phyloP scores from a whole-genome alignment of 2,113 vertebrate genomes.

The Rhinoderma darwinii region DNA sequence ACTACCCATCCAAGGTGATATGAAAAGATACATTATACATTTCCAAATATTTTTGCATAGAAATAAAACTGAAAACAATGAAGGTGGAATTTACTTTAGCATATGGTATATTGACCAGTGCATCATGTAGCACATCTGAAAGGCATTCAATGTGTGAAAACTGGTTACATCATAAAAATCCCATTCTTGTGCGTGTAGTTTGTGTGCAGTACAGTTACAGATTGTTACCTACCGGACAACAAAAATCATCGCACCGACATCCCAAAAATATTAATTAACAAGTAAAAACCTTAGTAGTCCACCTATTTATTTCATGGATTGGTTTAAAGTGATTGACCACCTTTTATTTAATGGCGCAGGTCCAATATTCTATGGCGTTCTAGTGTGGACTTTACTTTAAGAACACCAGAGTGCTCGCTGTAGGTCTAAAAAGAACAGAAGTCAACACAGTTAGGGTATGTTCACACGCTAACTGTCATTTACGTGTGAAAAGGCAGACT shows the following conservation, averaged over 20 bases:
- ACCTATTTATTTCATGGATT: neutral
- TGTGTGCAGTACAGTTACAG: neutral
- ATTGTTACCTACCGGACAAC: neutral
- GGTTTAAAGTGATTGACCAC: neutral
- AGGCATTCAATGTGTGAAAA: neutral
- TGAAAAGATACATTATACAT: neutral
- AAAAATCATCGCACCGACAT: neutral
- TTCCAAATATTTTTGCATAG: neutral
- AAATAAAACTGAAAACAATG: neutral
- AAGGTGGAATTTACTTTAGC: neutral
- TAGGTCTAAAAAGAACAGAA: neutral
- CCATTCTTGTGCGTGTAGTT: neutral
- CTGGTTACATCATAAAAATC: neutral
- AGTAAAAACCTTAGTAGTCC: neutral
- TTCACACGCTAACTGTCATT: too few relatives aligned
- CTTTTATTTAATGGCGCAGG: neutral
- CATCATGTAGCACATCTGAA: neutral
- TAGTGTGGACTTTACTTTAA: neutral
- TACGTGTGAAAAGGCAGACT: too few relatives aligned
- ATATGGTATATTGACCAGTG: neutral
- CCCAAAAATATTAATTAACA: neutral
- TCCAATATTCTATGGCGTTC: neutral
- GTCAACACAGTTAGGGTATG: neutral
- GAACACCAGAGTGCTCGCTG: neutral
- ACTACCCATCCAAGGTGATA: neutral